These are phyloP conservation scores for Toxotes lorentzi DNA, from an alignment of 2,797 vertebrate species.

Conservation along the genomic window DNA sequence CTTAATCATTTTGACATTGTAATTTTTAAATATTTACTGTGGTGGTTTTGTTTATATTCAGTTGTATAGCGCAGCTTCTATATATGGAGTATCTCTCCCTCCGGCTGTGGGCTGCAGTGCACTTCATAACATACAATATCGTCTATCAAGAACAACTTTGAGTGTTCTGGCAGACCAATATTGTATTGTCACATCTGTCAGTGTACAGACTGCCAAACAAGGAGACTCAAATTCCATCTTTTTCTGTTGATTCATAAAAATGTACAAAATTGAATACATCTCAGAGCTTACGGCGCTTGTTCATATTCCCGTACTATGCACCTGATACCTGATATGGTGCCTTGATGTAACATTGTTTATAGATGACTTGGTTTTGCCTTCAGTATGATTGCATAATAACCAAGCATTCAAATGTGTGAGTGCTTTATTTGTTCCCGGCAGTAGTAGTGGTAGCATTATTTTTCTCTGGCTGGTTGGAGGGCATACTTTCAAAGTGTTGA, in stretches of 20 bases:
- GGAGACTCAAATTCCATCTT: constrained; percentile 45
- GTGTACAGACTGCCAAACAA: constrained; percentile 39
- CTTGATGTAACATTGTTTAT: constrained; percentile 76
- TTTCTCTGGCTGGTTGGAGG: constrained; percentile 79
- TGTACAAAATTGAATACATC: constrained; percentile 48
- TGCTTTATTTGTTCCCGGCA: constrained; percentile 78
- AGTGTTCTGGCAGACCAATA: constrained; percentile 32
- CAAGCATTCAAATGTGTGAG: constrained; percentile 78
- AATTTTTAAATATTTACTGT: constrained; percentile 34
- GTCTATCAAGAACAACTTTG: constrained; percentile 40
- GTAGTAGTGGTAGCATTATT: constrained; percentile 69
- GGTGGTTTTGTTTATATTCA: constrained; percentile 29
- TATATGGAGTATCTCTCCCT: constrained; percentile 40
- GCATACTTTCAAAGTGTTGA: constrained; percentile 82
- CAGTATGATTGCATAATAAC: constrained; percentile 81
- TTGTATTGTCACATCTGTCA: constrained; percentile 53
- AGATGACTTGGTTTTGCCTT: constrained; percentile 69
- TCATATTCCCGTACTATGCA: constrained; percentile 54
- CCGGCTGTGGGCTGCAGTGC: constrained; percentile 39
- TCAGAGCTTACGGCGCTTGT: constrained; percentile 43
- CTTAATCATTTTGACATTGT: constrained; percentile 39
- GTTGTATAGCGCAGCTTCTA: constrained; percentile 19
- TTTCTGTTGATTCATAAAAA: constrained; percentile 71
- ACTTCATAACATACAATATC: constrained; percentile 37
- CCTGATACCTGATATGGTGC: constrained; percentile 63